Evolutionary conservation across 2,797 vertebrate species (phyloP).

Genomic region (Aldrovandia affinis): DNA sequence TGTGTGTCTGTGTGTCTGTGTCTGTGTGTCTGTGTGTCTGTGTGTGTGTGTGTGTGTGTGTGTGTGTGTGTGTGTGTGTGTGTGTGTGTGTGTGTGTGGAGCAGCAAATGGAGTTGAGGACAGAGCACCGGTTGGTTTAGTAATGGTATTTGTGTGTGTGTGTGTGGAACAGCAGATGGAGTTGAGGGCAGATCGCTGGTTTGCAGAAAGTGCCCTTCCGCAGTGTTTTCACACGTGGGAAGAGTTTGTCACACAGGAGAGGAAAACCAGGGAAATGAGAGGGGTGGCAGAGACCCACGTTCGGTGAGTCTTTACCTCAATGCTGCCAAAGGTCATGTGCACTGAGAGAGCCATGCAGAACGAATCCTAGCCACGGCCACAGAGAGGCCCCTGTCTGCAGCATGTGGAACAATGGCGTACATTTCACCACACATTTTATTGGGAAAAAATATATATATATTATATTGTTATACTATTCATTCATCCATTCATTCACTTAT

Average conservation of each 20-base stretch:
- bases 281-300: conserved; percentile 58
- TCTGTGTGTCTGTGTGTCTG: neutral
- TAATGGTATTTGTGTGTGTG: neutral
- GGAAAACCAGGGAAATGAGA: conserved; percentile 49
- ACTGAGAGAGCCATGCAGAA: neutral
- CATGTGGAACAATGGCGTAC: too few relatives aligned
- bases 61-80: too few relatives aligned
- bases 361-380: neutral
- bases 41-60: too few relatives aligned
- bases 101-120: neutral
- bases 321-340: neutral
- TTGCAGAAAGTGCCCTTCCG: conserved; percentile 56
- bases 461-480: too few relatives aligned
- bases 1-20: neutral
- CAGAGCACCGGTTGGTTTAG: too few relatives aligned
- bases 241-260: conserved; percentile 58
- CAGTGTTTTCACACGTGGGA: conserved; percentile 66
- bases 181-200: conserved; percentile 60
- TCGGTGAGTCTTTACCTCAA: conserved; percentile 52
- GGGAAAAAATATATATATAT: too few relatives aligned
- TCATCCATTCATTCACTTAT: too few relatives aligned
- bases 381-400: too few relatives aligned
- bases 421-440: too few relatives aligned
- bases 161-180: conserved; percentile 70
- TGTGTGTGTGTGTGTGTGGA: too few relatives aligned